phyloP scores from a whole-genome alignment of 2,797 vertebrate species.

The Phataginus tricuspis region DNA sequence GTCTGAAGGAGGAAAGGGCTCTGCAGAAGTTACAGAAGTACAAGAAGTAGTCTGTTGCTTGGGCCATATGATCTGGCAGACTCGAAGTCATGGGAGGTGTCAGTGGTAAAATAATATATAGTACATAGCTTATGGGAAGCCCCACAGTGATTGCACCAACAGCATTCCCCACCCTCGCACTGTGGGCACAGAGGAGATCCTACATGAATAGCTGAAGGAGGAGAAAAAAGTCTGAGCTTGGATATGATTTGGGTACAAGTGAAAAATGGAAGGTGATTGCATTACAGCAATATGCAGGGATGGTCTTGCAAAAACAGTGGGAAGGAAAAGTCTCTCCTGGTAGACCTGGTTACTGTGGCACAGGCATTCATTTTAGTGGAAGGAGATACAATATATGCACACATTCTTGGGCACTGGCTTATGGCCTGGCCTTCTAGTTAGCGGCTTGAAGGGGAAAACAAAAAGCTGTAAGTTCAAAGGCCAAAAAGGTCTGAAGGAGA shows the following conservation, averaged over 20 bases:
- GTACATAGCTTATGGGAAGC: not conserved
- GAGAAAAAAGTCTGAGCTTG: not conserved
- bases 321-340: not conserved
- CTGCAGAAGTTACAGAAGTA: not conserved
- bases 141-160: not conserved
- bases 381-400: not conserved
- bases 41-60: not conserved
- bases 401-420: not conserved
- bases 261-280: not conserved
- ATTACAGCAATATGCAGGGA: not conserved
- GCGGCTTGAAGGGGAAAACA: not conserved
- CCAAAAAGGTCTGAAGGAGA: not conserved
- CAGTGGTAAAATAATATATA: not conserved
- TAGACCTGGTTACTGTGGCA: not conserved
- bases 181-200: not conserved
- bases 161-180: not conserved
- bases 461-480: not conserved
- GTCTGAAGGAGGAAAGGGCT: not conserved
- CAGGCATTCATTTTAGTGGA: not conserved
- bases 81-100: not conserved
- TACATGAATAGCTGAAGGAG: not conserved
- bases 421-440: not conserved
- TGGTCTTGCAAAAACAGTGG: not conserved
- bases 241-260: not conserved
- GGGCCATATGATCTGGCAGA: too few relatives aligned